Conservation (phyloP, 2,888 invertebrate genomes). For the Pristionchus japonicus region DNA sequence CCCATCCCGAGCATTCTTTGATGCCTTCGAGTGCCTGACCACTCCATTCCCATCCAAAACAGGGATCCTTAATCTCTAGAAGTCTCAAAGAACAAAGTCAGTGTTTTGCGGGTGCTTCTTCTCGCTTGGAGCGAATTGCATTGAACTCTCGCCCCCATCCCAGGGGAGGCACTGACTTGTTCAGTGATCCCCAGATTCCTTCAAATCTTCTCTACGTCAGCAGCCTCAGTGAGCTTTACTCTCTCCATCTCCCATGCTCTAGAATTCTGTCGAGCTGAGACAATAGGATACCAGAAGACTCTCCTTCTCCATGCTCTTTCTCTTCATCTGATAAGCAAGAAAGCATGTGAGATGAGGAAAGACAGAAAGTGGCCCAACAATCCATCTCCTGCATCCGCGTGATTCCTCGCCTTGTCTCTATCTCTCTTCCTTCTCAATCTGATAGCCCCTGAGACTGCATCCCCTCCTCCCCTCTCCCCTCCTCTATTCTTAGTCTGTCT, state of each 20-base stretch:
- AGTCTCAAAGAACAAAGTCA: neutral
- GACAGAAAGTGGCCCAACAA: neutral
- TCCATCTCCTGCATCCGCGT: neutral
- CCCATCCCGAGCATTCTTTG: neutral
- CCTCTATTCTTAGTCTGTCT: conserved; percentile 23
- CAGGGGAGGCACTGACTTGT: neutral
- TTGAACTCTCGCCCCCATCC: neutral
- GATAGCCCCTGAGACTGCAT: neutral
- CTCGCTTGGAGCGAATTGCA: neutral
- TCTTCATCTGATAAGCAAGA: neutral
- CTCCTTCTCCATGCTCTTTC: neutral
- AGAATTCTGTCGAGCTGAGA: too few relatives aligned
- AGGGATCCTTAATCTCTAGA: neutral
- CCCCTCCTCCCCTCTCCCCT: neutral
- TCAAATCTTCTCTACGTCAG: neutral
- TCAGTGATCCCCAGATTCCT: neutral
- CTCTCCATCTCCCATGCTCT: neutral
- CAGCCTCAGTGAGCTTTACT: neutral
- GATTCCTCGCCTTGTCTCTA: conserved; percentile 9
- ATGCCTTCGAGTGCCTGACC: neutral
- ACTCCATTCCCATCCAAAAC: neutral
- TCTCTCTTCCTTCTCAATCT: neutral
- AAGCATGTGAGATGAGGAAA: neutral
- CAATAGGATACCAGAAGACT: neutral
- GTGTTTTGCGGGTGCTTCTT: neutral